Evolutionary conservation across 2,888 invertebrate genomes (phyloP), one percentile per base, ranked within the genome.

Genomic region (Omphaloscelis lunosa): DNA sequence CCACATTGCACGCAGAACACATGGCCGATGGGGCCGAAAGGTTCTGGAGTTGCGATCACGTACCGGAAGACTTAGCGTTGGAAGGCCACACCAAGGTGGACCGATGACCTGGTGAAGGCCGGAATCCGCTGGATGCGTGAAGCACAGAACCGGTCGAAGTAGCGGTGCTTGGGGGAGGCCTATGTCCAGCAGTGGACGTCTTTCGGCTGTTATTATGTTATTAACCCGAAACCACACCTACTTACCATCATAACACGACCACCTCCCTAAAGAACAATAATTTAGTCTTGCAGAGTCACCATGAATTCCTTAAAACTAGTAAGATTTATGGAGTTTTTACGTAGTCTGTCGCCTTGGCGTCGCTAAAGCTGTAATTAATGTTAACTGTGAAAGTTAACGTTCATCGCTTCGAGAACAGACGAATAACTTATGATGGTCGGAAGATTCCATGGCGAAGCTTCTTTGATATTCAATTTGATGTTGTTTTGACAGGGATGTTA

Each of bases 291-390:
- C 9, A 29, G 27, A 45, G 48, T 9, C 67, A 68, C n/a, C 17
- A 65, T 27, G 1, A 27, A 20, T 27, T 65, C 27, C 6, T 66
- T 66, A 12, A 66, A 45, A 66, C 27, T 27, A 66, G n/a, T n/a
- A 68, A 23, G 51, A 75, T 72, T 75, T 84, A 82, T 84, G 69
- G 34, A 15, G 41, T 65, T 84, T 75, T 75, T 65, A 69, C 56
- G 71, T 39, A n/a, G 41, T 58, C 23, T 45, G 63, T 80, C 71
- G 75, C 71, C 63, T 84, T 84, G 80, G 34, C 27, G 62, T 70
- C 59, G 63, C 80, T 75, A 75, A 20, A 1, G 63, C 75, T 41
- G 72, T 68, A 82, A 82, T 82, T 80, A 82, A 84, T 56, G 81
- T 80, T 71, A 51, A 80, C 70, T 29, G 58, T 59, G 29, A 48